Percentiles rank a stretch among this genome's conserved stretches.
phyloP scores from a whole-genome alignment of 2,113 vertebrate species.

The Formicarius rufipectus region DNA sequence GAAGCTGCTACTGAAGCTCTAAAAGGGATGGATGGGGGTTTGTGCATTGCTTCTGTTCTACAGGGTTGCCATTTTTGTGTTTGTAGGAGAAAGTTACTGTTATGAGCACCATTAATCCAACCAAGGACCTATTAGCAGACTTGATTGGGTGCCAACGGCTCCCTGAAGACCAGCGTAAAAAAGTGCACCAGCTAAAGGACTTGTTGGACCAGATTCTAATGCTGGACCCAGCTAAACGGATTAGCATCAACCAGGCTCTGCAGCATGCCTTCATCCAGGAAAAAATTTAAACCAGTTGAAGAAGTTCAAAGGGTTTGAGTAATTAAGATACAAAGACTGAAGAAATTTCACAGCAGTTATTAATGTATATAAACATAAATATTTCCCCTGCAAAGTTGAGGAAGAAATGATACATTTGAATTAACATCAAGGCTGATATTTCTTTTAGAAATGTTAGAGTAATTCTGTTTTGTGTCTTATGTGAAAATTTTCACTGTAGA shows the following conservation, averaged over 20 bases:
- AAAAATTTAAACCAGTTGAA: slow-evolving; percentile 88
- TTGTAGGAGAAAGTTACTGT: slow-evolving; percentile 97
- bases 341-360: slow-evolving; percentile 83
- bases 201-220: slow-evolving; percentile 96
- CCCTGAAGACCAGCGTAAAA: slow-evolving; percentile 98
- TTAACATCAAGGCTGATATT: slow-evolving; percentile 82
- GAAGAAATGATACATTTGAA: slow-evolving; percentile 84
- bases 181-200: slow-evolving; percentile 98
- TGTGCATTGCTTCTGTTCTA: background rate
- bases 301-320: slow-evolving; percentile 83
- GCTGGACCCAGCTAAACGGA: slow-evolving; percentile 98
- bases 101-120: slow-evolving; percentile 99
- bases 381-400: slow-evolving; percentile 85
- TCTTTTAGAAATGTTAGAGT: slow-evolving; percentile 85
- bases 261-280: slow-evolving; percentile 99
- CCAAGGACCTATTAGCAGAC: slow-evolving; percentile 96
- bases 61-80: slow-evolving; percentile 62
- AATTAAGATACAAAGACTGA: slow-evolving; percentile 85
- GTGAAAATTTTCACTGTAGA: slow-evolving; percentile 83
- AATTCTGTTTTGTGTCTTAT: slow-evolving; percentile 81
- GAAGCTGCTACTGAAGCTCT: background rate
- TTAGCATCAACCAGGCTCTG: slow-evolving; percentile 99
- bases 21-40: background rate
- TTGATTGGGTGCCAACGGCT: slow-evolving; percentile 96
- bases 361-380: slow-evolving; percentile 89